Conservation (phyloP, 2,888 invertebrate species). For the Aspidapion aeneum region DNA sequence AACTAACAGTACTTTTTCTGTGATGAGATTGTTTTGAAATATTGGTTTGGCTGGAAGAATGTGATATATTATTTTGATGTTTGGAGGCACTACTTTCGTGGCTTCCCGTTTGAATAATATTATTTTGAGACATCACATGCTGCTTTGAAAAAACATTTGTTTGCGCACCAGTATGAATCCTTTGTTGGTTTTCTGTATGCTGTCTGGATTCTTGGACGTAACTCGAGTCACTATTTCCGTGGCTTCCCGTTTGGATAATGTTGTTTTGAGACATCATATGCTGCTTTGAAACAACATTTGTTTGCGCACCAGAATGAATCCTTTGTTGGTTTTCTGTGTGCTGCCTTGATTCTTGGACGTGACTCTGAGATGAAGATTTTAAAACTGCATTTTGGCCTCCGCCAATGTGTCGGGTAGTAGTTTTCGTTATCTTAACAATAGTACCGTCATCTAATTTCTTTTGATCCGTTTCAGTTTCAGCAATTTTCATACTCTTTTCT, state of each 20-base stretch:
- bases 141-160: slow-evolving; percentile 16
- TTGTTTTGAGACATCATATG: slow-evolving; percentile 11
- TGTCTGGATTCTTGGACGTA: slow-evolving; percentile 2
- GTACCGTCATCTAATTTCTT: slow-evolving; percentile 53
- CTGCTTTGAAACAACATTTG: slow-evolving; percentile 15
- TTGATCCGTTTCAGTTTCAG: slow-evolving; percentile 41
- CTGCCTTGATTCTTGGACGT: slow-evolving; percentile 34
- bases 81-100: not conserved
- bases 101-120: not conserved
- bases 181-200: slow-evolving; percentile 16
- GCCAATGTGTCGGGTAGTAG: slow-evolving; percentile 42
- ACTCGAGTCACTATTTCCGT: not conserved
- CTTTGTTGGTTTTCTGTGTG: slow-evolving; percentile 23
- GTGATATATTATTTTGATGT: slow-evolving; percentile 31
- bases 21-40: slow-evolving; percentile 49
- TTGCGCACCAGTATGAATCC: slow-evolving; percentile 16
- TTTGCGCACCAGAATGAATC: slow-evolving; percentile 15
- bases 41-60: slow-evolving; percentile 28
- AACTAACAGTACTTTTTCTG: slow-evolving; percentile 69
- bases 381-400: slow-evolving; percentile 37
- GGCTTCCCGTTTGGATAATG: slow-evolving; percentile 2
- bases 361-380: slow-evolving; percentile 44
- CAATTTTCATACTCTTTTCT: slow-evolving; percentile 19
- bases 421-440: slow-evolving; percentile 45
- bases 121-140: slow-evolving; percentile 1